Conservation (phyloP, 2,888 invertebrate species). For the Lathronympha strigana region DNA sequence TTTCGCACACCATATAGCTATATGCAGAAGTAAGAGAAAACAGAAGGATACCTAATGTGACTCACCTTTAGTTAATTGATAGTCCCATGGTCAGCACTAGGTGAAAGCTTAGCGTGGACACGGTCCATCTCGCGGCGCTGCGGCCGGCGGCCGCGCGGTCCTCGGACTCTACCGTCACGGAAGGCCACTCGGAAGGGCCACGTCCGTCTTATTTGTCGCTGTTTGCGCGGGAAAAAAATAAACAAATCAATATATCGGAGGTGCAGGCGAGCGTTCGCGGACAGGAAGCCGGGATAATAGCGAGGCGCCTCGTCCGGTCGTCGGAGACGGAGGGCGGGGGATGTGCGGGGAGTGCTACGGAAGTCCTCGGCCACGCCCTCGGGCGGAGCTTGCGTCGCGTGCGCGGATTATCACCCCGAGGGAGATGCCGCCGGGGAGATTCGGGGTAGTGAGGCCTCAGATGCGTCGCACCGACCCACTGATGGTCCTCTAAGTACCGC, state of each 20-base stretch:
- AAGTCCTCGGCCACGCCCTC: slow-evolving; percentile 53
- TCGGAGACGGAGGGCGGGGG: slow-evolving; percentile 49
- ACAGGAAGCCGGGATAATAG: slow-evolving; percentile 83
- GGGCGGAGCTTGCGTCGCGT: slow-evolving; percentile 56
- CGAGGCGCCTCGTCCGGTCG: slow-evolving; percentile 67
- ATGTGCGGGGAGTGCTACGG: slow-evolving; percentile 53
- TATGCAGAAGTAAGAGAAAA: too few relatives aligned
- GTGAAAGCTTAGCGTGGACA: slow-evolving; percentile 45
- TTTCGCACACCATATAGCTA: too few relatives aligned
- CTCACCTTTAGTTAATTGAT: slow-evolving; percentile 43
- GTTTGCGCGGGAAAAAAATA: slow-evolving; percentile 77
- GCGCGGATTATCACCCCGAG: slow-evolving; percentile 55
- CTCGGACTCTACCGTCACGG: slow-evolving; percentile 56
- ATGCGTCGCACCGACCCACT: slow-evolving; percentile 21
- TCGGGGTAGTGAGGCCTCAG: slow-evolving; percentile 30
- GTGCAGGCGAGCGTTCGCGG: slow-evolving; percentile 78
- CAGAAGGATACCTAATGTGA: slow-evolving; percentile 1
- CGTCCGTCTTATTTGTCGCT: slow-evolving; percentile 68
- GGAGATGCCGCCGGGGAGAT: slow-evolving; percentile 41
- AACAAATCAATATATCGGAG: slow-evolving; percentile 80
- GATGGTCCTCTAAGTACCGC: slow-evolving; percentile 18
- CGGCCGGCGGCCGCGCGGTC: slow-evolving; percentile 48
- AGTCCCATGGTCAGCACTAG: slow-evolving; percentile 31
- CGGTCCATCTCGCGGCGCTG: slow-evolving; percentile 39
- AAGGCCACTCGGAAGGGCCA: slow-evolving; percentile 65